phyloP scores from a whole-genome alignment of 64 coral and sea anemone genomes.

The Catalaphyllia jardinei region DNA sequence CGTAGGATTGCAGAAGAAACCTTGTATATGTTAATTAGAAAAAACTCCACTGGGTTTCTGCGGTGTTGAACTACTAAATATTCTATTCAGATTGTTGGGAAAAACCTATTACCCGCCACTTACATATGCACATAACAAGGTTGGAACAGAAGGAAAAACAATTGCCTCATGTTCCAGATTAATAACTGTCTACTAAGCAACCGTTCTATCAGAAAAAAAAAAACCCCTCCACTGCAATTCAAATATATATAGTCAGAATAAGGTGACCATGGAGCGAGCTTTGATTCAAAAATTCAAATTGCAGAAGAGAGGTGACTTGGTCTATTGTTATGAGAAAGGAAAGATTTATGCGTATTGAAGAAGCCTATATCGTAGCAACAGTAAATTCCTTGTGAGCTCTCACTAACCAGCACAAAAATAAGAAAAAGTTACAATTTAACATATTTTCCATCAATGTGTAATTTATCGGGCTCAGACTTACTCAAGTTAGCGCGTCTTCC shows the following conservation, averaged over 20 bases:
- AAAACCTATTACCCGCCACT: background rate
- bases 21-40: too few relatives aligned
- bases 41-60: too few relatives aligned
- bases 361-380: background rate
- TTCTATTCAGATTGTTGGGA: background rate
- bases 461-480: conserved; percentile 2
- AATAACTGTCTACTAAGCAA: background rate
- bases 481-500: background rate
- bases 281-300: background rate
- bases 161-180: too few relatives aligned
- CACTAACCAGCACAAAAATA: background rate
- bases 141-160: conserved; percentile 3
- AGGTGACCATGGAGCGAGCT: background rate
- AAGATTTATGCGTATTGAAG: background rate
- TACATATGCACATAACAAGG: background rate
- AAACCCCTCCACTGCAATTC: background rate
- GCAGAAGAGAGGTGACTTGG: background rate
- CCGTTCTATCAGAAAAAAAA: background rate
- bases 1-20: too few relatives aligned
- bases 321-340: conserved; percentile 5
- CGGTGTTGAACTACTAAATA: background rate
- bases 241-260: conserved; percentile 4
- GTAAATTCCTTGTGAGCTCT: background rate
- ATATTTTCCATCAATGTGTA: background rate
- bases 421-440: background rate